Base-by-base conservation (phyloP, 1,140 invertebrate genomes). In the Marisa cornuarietis region DNA sequence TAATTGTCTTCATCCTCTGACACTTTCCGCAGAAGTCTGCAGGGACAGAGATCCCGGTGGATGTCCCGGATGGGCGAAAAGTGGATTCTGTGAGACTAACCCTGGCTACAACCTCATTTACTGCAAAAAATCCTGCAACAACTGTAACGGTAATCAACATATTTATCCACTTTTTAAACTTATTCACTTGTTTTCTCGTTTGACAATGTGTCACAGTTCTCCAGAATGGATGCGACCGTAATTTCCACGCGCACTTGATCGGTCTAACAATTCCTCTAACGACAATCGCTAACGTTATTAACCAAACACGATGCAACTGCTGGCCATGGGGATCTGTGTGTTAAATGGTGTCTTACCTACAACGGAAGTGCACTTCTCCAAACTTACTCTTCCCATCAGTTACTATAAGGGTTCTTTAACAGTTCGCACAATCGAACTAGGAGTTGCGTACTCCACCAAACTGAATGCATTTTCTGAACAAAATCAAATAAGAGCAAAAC, bases 111-210 rank as follows among this genome's bases (percentile, higher is more conserved):
- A 79, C 74, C 72, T 80, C 65, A 22, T 78, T 26, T 62, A 82
- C 71, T 81, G 82, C 63, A 84, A 82, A 62, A 81, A 83, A 58
- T 85, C 86, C 16, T 82, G 81, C 74, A 83, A 83, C 54, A 81
- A 79, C 62, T 83, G 82, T 66, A 85, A 83, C 61, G 82, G 84
- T 85, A 52, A 80, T 74, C 71, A 7, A 42, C 1, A 20, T 73
- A 1, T 69, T 42, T 14, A 69, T 69, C 31, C 66, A 24, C 6
- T n/a, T 49, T 73, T 73, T n/a, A 14, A 16, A 5, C 51, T 14
- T 13, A 14, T 31, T 73, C n/a, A 13, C 51, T 18, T n/a, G 22
- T 52, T 42, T 73, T 73, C 49, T 52, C 26, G 69, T 31, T 71
- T 71, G n/a, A n/a, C 69, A 3, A 26, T 71, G n/a, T 71, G 1